A percentile compares a stretch with the other conserved stretches of the same genome.
Conservation (phyloP, 1,140 invertebrate species). For the Portunus trituberculatus region DNA sequence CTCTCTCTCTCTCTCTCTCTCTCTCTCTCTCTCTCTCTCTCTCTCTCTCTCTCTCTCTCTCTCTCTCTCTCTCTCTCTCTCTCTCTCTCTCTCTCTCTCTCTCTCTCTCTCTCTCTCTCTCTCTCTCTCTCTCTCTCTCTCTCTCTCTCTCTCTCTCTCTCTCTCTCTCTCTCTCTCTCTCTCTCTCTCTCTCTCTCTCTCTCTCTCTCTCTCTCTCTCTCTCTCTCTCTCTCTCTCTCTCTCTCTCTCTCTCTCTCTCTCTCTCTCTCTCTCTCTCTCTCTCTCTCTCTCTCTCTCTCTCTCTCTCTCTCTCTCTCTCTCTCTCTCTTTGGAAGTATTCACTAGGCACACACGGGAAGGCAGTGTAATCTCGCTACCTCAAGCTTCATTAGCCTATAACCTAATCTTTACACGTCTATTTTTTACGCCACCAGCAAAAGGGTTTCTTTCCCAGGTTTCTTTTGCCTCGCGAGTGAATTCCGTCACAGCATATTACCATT, state of each 20-base stretch:
- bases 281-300: neutral
- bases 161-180: constrained; percentile 23
- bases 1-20: constrained; percentile 21
- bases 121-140: neutral
- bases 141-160: too few species aligned
- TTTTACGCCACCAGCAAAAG: neutral
- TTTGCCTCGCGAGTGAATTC: too few species aligned
- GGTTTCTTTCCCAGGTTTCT: too few species aligned
- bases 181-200: too few species aligned
- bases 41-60: neutral
- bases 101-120: neutral
- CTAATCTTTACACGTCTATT: too few species aligned
- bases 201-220: neutral
- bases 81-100: neutral
- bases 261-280: neutral
- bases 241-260: neutral
- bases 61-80: neutral
- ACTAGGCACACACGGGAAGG: too few species aligned
- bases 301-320: neutral
- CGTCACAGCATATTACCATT: too few species aligned
- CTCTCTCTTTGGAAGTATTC: neutral
- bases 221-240: neutral
- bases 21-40: neutral
- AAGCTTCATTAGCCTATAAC: too few species aligned
- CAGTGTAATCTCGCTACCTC: too few species aligned